Base-by-base conservation (phyloP, 2,113 vertebrate species). In the Nothoprocta pentlandii region DNA sequence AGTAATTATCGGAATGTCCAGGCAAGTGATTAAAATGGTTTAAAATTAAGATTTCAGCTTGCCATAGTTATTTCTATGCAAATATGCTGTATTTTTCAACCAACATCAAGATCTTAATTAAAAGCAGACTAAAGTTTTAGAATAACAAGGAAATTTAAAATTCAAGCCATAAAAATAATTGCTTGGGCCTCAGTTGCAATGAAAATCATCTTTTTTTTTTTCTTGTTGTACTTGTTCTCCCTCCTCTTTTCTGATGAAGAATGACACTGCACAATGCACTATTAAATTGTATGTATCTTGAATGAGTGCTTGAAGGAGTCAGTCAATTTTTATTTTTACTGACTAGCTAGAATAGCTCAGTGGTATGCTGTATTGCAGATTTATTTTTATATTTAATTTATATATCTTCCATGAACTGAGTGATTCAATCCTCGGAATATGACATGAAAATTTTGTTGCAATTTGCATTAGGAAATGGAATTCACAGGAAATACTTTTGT, bases 1-100 rank as follows among this genome's bases (percentile, higher is more conserved):
- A 97, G 94, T 95, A 97, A 98, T 98, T 98, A 95, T 66, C 69
- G 94, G 68, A 19, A 7, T 89, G 70, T 92, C 80, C 92, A 67
- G 67, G 73, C 97, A 96, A 97, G 88, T 97, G 90, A 98, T 97
- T 97, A 98, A 97, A 97, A 97, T 96, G 49, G 53, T 77, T 97
- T 94, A 97, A 97, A 97, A 97, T 97, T 96, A 97, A 97, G 91
- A 96, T 97, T 98, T 97, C 77, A 92, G 28, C 87, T 96, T 95
- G 41, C 90, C 56, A 82, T 77, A 76, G 80, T 97, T 97, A 97
- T 97, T 97, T 98, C 93, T 97, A 97, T 97, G 97, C 96, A 98
- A 98, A 98, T 97, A 95, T 16, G 22, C 12, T 86, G 63, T 87
- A 83, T 95, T 97, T 96, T 95, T 94, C 93, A 96, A 76, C 66